phyloP scores from a whole-genome alignment of 2,888 invertebrate genomes.

The Acrobasis suavella region DNA sequence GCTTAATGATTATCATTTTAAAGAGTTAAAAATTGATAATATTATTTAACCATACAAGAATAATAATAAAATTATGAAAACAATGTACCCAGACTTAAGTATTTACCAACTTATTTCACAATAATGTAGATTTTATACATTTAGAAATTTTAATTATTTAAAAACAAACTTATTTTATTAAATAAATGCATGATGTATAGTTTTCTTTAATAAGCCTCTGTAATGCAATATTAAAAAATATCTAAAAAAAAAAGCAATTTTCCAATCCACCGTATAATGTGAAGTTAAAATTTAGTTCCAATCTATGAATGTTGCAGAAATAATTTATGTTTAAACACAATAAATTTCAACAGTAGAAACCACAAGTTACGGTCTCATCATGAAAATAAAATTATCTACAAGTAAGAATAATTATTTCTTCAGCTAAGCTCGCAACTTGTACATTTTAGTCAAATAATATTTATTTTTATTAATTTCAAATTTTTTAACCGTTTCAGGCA shows the following conservation, averaged over 20 bases:
- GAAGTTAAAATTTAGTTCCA: background rate
- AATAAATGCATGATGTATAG: background rate
- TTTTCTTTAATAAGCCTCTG: slow-evolving; percentile 7
- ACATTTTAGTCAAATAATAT: slow-evolving; percentile 45
- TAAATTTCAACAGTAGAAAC: slow-evolving; percentile 32
- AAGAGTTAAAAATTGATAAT: background rate
- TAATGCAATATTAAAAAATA: background rate
- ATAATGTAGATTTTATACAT: too few species aligned
- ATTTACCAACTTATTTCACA: too few species aligned
- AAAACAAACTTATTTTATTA: background rate
- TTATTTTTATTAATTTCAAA: background rate
- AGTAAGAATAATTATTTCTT: slow-evolving; percentile 26
- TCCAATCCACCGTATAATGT: background rate
- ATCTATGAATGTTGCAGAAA: background rate
- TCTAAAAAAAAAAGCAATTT: background rate
- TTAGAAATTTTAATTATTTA: too few species aligned
- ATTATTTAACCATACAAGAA: background rate
- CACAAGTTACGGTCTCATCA: slow-evolving; percentile 26
- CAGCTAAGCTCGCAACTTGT: slow-evolving; percentile 64
- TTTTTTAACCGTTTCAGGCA: background rate
- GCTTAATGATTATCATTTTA: slow-evolving; percentile 8
- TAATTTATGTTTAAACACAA: slow-evolving; percentile 3
- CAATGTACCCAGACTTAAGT: too few species aligned
- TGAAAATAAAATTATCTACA: slow-evolving; percentile 40
- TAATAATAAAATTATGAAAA: too few species aligned